Base-by-base conservation (phyloP, 2,113 vertebrate genomes). In the Syngnathus typhle region DNA sequence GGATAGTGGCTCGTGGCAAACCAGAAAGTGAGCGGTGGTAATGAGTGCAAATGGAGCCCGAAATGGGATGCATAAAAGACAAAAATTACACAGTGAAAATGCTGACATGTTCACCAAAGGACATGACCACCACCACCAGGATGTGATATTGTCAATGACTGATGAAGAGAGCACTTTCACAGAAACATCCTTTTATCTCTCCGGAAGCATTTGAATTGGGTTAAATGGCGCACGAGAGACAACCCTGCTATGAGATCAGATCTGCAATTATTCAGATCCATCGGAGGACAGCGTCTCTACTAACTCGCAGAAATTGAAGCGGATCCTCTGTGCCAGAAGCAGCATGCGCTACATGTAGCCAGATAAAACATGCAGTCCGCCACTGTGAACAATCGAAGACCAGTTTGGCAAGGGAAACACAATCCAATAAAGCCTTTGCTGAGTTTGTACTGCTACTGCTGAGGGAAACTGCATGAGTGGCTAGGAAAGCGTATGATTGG, bases 311-410 rank as follows among this genome's bases (percentile, higher is more conserved):
- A 15, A 67, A 64, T 10, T 58, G 23, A 52, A 13, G 19, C 18
- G 23, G 72, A 69, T 74, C 58, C 8, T 62, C 36, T 6, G 0
- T 76, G 78, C 69, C 78, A 83, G 71, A 65, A 73, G 77, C 77
- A 74, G 16, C 11, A 12, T 66, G 68, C 70, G 74, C 72, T 62
- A 70, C 69, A 76, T 72, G 73, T 75, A 75, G 69, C 68, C 66
- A 80, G 77, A 83, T 84, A 74, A 84, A 84, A 65, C 72, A 67
- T 58, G 55, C 69, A 32, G 51, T 61, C 74, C 74, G 74, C 78
- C 56, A 58, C 76, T 68, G 72, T 69, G 76, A 70, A 76, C 74
- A 81, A 68, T 75, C 79, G 74, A 79, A n/a, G 58, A 78, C 68
- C 72, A 72, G 54, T 78, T 61, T 68, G 70, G 52, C 65, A 67